phyloP scores from a whole-genome alignment of 2,888 invertebrate genomes.

The Antheraea yamamai region DNA sequence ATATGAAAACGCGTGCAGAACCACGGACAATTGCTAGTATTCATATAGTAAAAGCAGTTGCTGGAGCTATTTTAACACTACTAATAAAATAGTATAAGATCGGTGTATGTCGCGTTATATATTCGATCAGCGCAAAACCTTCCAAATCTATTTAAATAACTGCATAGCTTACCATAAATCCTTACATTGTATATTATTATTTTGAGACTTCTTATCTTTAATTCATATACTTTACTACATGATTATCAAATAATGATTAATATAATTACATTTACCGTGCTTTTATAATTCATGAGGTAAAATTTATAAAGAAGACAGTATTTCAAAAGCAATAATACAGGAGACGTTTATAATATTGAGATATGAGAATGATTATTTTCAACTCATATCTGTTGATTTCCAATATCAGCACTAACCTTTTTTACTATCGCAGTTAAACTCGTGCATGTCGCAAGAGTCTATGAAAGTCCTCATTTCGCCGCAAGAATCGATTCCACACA shows the following conservation, averaged over 20 bases:
- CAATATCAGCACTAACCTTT: slow-evolving; percentile 51
- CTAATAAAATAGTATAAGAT: not conserved
- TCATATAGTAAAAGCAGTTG: no score
- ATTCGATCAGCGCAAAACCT: not conserved
- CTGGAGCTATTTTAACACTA: not conserved
- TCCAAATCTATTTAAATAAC: not conserved
- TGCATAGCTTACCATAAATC: not conserved
- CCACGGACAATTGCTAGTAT: no score
- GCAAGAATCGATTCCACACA: slow-evolving; percentile 74
- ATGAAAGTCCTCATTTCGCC: slow-evolving; percentile 75
- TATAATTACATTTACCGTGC: no score
- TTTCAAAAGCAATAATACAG: not conserved
- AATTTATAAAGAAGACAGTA: not conserved
- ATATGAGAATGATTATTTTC: not conserved
- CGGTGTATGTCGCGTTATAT: not conserved
- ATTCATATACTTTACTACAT: no score
- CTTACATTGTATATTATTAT: no score
- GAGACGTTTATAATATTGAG: not conserved
- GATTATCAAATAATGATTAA: no score
- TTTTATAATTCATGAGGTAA: no score
- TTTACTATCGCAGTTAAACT: slow-evolving; percentile 70
- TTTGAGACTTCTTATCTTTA: no score
- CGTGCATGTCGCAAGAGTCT: slow-evolving; percentile 73
- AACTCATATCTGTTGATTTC: not conserved
- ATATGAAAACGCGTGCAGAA: no score